A percentile compares a stretch with the other conserved stretches of the same genome.
Evolutionary conservation across 2,797 vertebrate species (phyloP).

Genomic region (Bothrops alternatus): DNA sequence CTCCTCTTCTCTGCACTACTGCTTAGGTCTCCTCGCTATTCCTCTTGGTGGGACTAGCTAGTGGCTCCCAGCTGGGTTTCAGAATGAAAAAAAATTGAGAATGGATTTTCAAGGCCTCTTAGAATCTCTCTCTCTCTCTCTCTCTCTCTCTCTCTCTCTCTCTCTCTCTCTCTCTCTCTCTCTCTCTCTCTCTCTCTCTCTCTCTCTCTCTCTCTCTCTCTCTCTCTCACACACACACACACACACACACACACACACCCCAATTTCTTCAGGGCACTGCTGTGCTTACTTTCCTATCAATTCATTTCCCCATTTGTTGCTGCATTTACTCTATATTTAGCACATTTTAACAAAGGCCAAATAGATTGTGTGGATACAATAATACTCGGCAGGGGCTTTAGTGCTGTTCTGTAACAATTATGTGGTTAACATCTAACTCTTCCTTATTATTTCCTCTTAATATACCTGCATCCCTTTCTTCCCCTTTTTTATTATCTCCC

Average conservation of each 20-base stretch:
- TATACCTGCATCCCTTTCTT: conserved; percentile 9
- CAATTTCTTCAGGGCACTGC: conserved; percentile 55
- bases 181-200: no score
- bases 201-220: no score
- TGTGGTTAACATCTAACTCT: conserved; percentile 58
- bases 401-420: conserved; percentile 58
- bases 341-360: conserved; percentile 60
- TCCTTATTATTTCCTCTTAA: conserved; percentile 46
- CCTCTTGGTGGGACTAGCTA: conserved; percentile 28
- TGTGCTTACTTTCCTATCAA: conserved; percentile 70
- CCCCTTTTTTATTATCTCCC: conserved; percentile 8
- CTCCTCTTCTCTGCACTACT: neutral
- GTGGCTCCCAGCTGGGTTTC: conserved; percentile 40
- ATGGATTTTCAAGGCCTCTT: conserved; percentile 52
- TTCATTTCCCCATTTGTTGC: conserved; percentile 63
- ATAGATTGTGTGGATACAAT: conserved; percentile 59
- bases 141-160: no score
- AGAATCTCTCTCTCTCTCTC: no score
- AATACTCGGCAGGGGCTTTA: conserved; percentile 59
- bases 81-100: conserved; percentile 41
- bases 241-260: neutral
- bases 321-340: conserved; percentile 68
- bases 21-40: neutral
- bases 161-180: no score
- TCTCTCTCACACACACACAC: no score